phyloP scores from a whole-genome alignment of 2,113 vertebrate species.

The Oenanthe oenanthe region DNA sequence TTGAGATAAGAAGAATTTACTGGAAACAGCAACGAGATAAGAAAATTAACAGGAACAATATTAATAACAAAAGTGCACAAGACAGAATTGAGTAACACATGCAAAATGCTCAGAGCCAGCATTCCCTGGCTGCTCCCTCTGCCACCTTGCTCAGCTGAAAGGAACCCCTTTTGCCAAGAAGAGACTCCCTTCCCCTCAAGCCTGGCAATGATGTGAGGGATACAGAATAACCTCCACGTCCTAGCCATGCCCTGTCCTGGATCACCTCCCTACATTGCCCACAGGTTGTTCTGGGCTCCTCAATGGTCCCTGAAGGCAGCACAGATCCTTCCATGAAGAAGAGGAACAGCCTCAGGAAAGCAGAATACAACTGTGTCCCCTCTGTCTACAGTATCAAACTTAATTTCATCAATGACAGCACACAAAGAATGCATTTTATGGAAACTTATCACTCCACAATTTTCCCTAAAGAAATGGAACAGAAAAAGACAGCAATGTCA shows the following conservation, averaged over 20 bases:
- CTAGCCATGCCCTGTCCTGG: background rate
- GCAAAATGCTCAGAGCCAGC: background rate
- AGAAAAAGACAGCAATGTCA: background rate
- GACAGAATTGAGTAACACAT: rapidly evolving
- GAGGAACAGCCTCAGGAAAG: background rate
- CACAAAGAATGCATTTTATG: background rate
- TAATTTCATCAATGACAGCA: background rate
- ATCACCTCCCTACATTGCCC: background rate
- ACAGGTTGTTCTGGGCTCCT: background rate
- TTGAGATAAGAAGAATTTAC: background rate
- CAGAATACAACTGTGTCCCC: background rate
- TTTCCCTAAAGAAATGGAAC: background rate
- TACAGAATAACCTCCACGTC: background rate
- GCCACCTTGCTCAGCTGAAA: background rate
- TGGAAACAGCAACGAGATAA: background rate
- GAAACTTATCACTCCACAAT: background rate
- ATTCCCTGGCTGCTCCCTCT: too few species aligned
- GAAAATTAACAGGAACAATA: background rate
- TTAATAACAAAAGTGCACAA: background rate
- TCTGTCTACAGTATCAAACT: background rate
- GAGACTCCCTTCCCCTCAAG: background rate
- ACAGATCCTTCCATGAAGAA: background rate
- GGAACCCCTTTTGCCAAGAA: background rate
- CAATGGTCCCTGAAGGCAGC: background rate
- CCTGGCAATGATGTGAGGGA: rapidly evolving